Percentiles rank a stretch among this genome's conserved stretches.
These are phyloP conservation scores for Gadus chalcogrammus DNA, from an alignment of 2,113 vertebrate species.

Conservation along the genomic window DNA sequence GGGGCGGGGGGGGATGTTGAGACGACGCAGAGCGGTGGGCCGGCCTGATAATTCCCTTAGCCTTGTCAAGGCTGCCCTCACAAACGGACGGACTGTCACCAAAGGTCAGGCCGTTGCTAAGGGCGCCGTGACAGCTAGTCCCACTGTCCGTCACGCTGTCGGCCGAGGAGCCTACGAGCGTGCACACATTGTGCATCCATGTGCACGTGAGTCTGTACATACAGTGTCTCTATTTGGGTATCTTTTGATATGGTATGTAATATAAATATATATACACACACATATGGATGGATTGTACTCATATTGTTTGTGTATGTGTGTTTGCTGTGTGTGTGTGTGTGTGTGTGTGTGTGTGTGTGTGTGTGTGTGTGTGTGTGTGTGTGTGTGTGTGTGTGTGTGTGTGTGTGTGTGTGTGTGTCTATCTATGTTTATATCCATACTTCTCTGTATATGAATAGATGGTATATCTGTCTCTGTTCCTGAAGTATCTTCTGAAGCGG, in stretches of 20 bases:
- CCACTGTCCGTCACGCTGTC: constrained; percentile 15
- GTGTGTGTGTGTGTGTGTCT: neutral
- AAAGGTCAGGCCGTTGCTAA: constrained; percentile 54
- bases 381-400: neutral
- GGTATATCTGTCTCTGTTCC: neutral
- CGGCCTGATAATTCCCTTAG: constrained; percentile 57
- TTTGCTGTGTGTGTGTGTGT: neutral
- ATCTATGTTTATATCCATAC: too few species aligned
- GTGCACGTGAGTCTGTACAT: neutral
- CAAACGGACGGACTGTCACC: constrained; percentile 61
- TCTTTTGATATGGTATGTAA: constrained; percentile 12
- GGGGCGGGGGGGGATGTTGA: constrained; percentile 29
- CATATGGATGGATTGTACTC: constrained; percentile 5
- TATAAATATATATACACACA: constrained; percentile 22
- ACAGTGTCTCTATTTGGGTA: constrained; percentile 11
- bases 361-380: neutral
- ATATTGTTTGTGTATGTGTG: neutral
- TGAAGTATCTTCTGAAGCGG: neutral
- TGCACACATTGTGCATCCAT: neutral
- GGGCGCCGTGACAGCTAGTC: constrained; percentile 44
- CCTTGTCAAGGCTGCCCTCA: constrained; percentile 45
- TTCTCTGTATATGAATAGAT: neutral
- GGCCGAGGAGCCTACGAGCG: neutral
- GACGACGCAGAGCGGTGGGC: constrained; percentile 42
- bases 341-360: neutral